phyloP scores from a whole-genome alignment of 2,113 vertebrate species.

The Sinocyclocheilus anophthalmus region DNA sequence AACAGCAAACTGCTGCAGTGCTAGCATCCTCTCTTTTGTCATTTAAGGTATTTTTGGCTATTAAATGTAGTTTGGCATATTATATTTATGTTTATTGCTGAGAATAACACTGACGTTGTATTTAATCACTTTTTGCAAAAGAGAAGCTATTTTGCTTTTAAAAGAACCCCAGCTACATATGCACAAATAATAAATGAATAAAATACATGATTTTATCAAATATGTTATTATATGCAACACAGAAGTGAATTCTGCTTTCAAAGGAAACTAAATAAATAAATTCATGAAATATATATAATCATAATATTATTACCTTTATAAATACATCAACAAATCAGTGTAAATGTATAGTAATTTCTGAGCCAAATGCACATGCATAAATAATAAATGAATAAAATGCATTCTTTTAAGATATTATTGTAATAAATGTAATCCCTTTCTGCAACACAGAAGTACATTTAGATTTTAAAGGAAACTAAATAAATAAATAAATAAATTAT shows the following conservation, averaged over 20 bases:
- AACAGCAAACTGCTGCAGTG: not conserved
- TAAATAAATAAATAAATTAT: not conserved
- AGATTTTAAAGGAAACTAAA: not conserved
- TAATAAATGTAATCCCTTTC: not conserved
- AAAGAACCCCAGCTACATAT: not conserved
- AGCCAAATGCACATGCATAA: not conserved
- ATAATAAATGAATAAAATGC: too few relatives aligned
- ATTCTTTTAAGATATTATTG: not conserved
- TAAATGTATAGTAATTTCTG: too few relatives aligned
- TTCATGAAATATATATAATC: not conserved
- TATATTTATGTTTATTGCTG: not conserved
- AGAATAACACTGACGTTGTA: not conserved
- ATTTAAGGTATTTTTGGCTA: not conserved
- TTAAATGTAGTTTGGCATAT: not conserved
- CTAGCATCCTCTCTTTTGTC: too few relatives aligned
- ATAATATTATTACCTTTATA: not conserved
- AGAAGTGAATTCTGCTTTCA: not conserved
- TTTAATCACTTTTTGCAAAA: not conserved
- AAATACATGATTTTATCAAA: not conserved
- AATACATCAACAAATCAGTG: not conserved
- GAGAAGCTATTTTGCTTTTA: not conserved
- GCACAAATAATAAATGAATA: not conserved
- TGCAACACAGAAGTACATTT: not conserved
- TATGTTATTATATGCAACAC: not conserved
- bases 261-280: too few relatives aligned